Base-by-base conservation (phyloP, 2,888 invertebrate genomes). In the Drosophila sordidapex region DNA sequence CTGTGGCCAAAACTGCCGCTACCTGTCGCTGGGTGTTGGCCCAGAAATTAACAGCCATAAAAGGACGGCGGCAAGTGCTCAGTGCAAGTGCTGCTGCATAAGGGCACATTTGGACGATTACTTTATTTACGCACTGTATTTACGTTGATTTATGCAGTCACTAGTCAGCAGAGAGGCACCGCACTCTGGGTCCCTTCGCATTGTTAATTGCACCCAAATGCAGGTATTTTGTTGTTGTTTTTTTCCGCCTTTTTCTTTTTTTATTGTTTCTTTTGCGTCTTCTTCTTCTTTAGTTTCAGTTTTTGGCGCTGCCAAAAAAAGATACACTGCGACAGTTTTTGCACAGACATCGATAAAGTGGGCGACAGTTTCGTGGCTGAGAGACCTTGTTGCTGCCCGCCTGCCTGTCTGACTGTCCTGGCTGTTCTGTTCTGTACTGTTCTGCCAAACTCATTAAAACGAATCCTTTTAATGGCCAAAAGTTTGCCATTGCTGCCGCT, bases 401-500 rank as follows among this genome's bases (percentile, higher is more conserved):
- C 59, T 65, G 63, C 54, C 82, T 31, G 58, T 6, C 27, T 35
- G 29, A 13, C 70, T 29, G 59, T 70, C 46, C 60, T 73, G 54
- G 10, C 53, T 52, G 79, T 68, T 36, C 86, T 87, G 89, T 69
- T 33, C 86, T 84, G 89, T 70, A 29, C 86, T 87, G 89, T 70
- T 36, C 86, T 87, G 84, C 85, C 88, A 85, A 85, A 89, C 85
- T 85, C 85, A 85, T 85, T 85, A 85, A 85, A 85, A 85, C 82
- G 89, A 89, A 89, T 85, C 89, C 89, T 89, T 85, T 85, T 85
- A 85, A 85, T 85, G 85, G 89, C 85, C 85, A 86, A 85, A 85
- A 85, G 83, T 89, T 85, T 85, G 87, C 64, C 62, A 46, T 61
- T 65, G 43, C 57, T 51, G 57, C 67, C 66, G 69, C 75, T 81